Evolutionary conservation across 2,888 invertebrate genomes (phyloP).

Genomic region (Cyclophora punctaria): DNA sequence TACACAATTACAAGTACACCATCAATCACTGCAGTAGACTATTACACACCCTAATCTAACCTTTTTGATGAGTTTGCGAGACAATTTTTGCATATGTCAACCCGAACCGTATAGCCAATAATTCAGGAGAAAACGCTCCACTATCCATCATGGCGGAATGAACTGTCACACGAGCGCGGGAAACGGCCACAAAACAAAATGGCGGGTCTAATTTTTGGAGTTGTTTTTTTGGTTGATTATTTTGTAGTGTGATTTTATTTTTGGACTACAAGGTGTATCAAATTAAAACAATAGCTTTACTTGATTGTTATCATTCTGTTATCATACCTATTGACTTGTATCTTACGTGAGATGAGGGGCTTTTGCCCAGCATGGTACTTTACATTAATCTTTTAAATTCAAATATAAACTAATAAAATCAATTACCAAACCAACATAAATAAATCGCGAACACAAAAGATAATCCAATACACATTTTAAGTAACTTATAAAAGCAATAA

Average conservation of each 20-base stretch:
- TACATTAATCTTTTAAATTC: too few species aligned
- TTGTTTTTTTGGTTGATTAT: neutral
- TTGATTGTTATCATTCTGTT: too few species aligned
- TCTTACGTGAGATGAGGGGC: too few species aligned
- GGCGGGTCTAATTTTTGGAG: constrained; percentile 27
- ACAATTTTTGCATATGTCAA: constrained; percentile 75
- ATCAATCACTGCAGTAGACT: constrained; percentile 41
- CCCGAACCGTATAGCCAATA: constrained; percentile 52
- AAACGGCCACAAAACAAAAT: constrained; percentile 56
- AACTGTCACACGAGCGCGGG: constrained; percentile 58
- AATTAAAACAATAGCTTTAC: too few species aligned
- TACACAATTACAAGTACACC: constrained; percentile 21
- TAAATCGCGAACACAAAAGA: too few species aligned
- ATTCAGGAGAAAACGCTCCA: constrained; percentile 47
- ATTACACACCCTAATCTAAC: constrained; percentile 55
- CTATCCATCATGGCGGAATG: constrained; percentile 70
- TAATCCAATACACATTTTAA: neutral
- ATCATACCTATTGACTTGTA: too few species aligned
- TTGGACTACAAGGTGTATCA: too few species aligned
- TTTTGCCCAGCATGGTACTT: too few species aligned
- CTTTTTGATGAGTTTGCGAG: constrained; percentile 64
- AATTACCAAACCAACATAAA: too few species aligned
- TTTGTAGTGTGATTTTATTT: too few species aligned
- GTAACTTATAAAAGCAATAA: constrained; percentile 2
- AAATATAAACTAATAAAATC: too few species aligned